Evolutionary conservation across 2,797 vertebrate species (phyloP).

Genomic region (Adelosebastes latens): DNA sequence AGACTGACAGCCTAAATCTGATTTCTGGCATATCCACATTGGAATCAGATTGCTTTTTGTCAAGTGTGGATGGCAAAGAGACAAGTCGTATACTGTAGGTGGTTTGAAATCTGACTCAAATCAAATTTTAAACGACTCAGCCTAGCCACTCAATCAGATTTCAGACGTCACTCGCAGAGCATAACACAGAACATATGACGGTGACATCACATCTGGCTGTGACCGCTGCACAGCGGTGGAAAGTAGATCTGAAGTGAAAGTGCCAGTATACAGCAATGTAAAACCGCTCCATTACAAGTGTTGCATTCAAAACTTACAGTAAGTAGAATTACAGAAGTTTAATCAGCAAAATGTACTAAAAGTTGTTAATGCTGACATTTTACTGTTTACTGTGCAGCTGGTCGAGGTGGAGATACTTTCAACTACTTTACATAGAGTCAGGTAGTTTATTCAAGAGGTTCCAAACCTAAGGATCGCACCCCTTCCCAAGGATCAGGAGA

Average conservation of each 20-base stretch:
- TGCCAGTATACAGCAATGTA: background rate
- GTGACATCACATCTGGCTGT: slow-evolving; percentile 54
- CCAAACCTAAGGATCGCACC: background rate
- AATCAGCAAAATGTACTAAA: background rate
- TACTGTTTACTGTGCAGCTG: background rate
- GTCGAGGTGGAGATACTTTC: background rate
- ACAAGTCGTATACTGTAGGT: slow-evolving; percentile 11
- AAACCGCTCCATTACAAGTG: background rate
- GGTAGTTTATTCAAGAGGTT: background rate
- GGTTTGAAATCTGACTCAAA: slow-evolving; percentile 59
- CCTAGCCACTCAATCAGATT: slow-evolving; percentile 42
- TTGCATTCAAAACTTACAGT: background rate
- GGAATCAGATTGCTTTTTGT: slow-evolving; percentile 32
- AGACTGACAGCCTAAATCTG: slow-evolving; percentile 29
- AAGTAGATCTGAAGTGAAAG: background rate
- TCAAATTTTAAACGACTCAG: slow-evolving; percentile 40
- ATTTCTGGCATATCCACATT: slow-evolving; percentile 32
- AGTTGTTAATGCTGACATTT: background rate
- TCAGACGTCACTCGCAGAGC: slow-evolving; percentile 3
- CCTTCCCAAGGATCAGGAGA: background rate
- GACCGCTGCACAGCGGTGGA: background rate
- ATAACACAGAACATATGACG: slow-evolving; percentile 61
- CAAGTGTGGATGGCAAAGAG: background rate
- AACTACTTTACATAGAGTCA: background rate
- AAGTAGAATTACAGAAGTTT: background rate